A percentile compares a stretch with the other conserved stretches of the same genome.
phyloP scores from a whole-genome alignment of 2,797 vertebrate species.

The Podarcis siculus region DNA sequence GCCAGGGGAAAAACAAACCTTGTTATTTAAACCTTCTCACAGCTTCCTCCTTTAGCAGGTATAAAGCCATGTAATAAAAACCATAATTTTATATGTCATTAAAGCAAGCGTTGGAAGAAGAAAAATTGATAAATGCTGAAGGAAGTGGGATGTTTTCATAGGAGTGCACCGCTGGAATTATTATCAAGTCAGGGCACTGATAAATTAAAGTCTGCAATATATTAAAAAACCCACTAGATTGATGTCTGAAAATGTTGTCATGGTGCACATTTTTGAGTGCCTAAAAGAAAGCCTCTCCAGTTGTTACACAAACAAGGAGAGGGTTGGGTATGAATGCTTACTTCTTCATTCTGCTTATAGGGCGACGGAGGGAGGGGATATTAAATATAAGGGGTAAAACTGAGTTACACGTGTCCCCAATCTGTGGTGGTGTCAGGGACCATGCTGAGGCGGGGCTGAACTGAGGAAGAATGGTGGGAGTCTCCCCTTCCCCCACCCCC shows the following conservation, averaged over 20 bases:
- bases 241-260: not conserved
- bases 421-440: not conserved
- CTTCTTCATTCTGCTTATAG: not conserved
- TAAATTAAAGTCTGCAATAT: not conserved
- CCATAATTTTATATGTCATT: slow-evolving; percentile 57
- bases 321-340: not conserved
- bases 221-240: not conserved
- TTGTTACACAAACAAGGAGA: not conserved
- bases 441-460: too few relatives aligned
- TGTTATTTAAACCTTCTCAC: slow-evolving; percentile 59
- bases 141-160: slow-evolving; percentile 15
- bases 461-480: too few relatives aligned
- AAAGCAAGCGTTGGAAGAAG: slow-evolving; percentile 40
- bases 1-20: slow-evolving; percentile 46
- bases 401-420: not conserved
- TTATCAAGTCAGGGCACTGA: not conserved
- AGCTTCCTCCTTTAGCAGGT: slow-evolving; percentile 63
- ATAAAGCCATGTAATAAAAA: slow-evolving; percentile 49
- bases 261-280: too few relatives aligned
- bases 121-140: slow-evolving; percentile 54
- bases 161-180: not conserved
- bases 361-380: too few relatives aligned
- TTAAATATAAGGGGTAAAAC: not conserved
- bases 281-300: not conserved
- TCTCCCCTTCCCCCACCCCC: too few relatives aligned